Conservation (phyloP, 2,797 vertebrate genomes). For the Phataginus tricuspis region DNA sequence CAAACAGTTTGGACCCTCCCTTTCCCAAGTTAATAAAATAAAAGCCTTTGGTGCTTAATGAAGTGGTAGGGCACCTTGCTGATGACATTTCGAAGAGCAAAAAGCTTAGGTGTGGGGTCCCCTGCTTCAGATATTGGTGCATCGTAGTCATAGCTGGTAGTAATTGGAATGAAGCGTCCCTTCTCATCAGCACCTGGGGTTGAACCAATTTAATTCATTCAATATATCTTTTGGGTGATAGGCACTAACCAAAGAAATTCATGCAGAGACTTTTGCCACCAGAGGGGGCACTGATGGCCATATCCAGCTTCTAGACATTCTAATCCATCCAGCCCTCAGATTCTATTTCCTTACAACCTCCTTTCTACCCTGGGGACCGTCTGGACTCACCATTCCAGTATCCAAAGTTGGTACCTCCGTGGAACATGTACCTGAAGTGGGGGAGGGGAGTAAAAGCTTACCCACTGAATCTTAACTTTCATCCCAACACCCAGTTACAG, state of each 20-base stretch:
- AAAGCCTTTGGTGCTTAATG: neutral
- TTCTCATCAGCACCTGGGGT: conserved; percentile 94
- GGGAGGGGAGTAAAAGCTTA: neutral
- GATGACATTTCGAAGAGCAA: conserved; percentile 93
- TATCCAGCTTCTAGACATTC: neutral
- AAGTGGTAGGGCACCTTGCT: conserved; percentile 87
- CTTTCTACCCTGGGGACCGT: neutral
- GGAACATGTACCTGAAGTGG: conserved; percentile 97
- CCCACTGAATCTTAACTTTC: neutral
- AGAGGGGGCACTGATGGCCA: neutral
- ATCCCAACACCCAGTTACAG: conserved; percentile 34
- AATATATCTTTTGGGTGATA: neutral
- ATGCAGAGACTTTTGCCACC: neutral
- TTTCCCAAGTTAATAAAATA: conserved; percentile 49
- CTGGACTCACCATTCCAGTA: conserved; percentile 96
- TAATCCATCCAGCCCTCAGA: neutral
- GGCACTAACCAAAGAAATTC: conserved; percentile 5
- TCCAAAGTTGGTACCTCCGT: conserved; percentile 97
- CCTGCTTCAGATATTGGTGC: conserved; percentile 96
- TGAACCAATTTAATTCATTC: conserved; percentile 49
- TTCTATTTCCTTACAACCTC: neutral
- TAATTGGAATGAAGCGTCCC: conserved; percentile 91
- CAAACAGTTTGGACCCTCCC: neutral
- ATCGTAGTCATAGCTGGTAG: conserved; percentile 98
- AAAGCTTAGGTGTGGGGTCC: conserved; percentile 95